Evolutionary conservation across 2,113 vertebrate genomes (phyloP), one percentile per base, ranked within the genome.

Genomic region (Apteryx mantelli): DNA sequence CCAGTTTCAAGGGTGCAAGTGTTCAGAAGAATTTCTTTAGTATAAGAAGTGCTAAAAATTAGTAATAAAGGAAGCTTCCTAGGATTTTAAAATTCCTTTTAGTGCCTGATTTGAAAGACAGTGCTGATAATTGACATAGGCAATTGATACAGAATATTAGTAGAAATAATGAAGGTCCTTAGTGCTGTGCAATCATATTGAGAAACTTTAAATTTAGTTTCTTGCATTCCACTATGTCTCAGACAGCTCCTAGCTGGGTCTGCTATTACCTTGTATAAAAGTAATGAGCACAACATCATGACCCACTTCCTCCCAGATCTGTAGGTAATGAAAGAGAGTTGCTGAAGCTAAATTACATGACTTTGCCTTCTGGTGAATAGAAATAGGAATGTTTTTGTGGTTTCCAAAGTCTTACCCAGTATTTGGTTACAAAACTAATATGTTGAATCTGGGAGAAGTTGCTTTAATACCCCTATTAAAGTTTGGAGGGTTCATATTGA

Each of bases 281-380:
- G 6, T 58, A 25, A 26, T 0, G 0, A 11, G 46, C 46, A 34
- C 28, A 48, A 48, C 55, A 44, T 63, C 7, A 3, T 3, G 11
- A 55, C 79, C 26, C 81, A 36, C 64, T 95, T 53, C 58, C 32
- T 58, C 55, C 82, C 55, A 84, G 19, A 52, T 81, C 38, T 36
- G 24, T n/a, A 22, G 44, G n/a, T 66, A 58, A 82, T 7, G 2
- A 55, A 38, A 83, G 69, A 78, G 58, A 63, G 46, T 48, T 79
- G 34, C 69, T 85, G 19, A 44, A 46, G 25, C n/a, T 74, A 32
- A 70, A 68, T 84, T 61, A 63, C 22, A 58, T 65, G 65, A 17
- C n/a, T 9, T 4, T 63, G 50, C 11, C 19, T 86, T 79, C 91
- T 63, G 81, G 65, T 71, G 58, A 16, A 36, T 5, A 28, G n/a